A percentile compares a stretch with the other conserved stretches of the same genome.
These are phyloP conservation scores for Bubo bubo DNA, from an alignment of 2,113 vertebrate genomes.

Conservation along the genomic window DNA sequence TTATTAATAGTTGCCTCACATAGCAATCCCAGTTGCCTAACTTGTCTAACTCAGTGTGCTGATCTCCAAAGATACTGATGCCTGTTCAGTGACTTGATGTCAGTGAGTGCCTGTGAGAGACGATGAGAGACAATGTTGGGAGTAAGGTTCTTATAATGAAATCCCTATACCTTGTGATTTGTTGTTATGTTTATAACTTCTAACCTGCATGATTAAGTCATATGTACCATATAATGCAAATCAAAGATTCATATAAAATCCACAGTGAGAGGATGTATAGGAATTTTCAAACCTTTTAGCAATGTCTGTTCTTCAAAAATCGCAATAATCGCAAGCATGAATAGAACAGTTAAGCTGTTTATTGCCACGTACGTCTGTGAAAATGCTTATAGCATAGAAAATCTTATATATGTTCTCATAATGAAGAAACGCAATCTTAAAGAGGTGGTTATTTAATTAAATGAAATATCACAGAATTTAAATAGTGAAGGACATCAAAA, in stretches of 20 bases:
- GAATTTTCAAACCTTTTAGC: not conserved
- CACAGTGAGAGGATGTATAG: too few species aligned
- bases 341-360: not conserved
- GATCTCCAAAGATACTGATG: not conserved
- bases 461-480: not conserved
- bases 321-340: not conserved
- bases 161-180: not conserved
- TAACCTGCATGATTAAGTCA: not conserved
- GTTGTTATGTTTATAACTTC: rapidly evolving
- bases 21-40: not conserved
- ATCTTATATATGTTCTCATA: not conserved
- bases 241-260: not conserved
- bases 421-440: not conserved
- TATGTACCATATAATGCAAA: not conserved
- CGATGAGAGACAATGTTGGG: not conserved
- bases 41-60: not conserved
- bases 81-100: not conserved
- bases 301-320: not conserved
- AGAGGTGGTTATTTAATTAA: not conserved
- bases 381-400: not conserved
- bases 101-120: not conserved
- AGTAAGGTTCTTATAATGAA: not conserved
- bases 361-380: rapidly evolving
- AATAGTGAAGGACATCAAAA: not conserved
- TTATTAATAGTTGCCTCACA: not conserved